These are phyloP conservation scores for Schrankia costaestrigalis DNA, from an alignment of 2,888 invertebrate genomes.

Conservation along the genomic window DNA sequence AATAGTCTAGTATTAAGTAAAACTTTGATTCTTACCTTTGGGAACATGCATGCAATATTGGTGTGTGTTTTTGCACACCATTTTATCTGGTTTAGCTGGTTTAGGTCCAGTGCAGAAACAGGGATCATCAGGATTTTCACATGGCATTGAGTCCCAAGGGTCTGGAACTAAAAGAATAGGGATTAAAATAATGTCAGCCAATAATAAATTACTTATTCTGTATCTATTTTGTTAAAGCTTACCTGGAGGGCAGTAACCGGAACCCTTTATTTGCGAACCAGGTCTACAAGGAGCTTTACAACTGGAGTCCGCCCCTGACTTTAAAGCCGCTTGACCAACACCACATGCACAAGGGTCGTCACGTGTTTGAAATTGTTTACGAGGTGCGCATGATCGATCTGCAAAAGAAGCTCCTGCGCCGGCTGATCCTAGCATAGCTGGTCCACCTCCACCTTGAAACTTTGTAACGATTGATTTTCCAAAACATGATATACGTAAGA, in stretches of 20 bases:
- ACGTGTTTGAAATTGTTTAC: constrained; percentile 48
- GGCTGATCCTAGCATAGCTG: constrained; percentile 45
- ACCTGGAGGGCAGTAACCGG: constrained; percentile 54
- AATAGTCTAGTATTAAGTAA: no score
- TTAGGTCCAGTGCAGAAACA: constrained; percentile 68
- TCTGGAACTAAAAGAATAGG: constrained; percentile 38
- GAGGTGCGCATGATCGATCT: constrained; percentile 63
- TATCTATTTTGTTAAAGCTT: constrained; percentile 4
- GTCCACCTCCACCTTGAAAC: constrained; percentile 76
- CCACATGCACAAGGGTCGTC: constrained; percentile 67
- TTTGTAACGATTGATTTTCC: constrained; percentile 84
- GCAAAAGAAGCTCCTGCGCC: constrained; percentile 40
- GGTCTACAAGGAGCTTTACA: constrained; percentile 27
- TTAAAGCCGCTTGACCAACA: constrained; percentile 34
- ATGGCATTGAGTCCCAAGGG: constrained; percentile 62
- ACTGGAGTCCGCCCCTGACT: constrained; percentile 19
- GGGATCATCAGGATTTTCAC: constrained; percentile 60
- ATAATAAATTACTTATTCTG: neutral
- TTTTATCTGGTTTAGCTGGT: constrained; percentile 39
- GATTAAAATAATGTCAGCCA: neutral
- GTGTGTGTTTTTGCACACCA: constrained; percentile 67
- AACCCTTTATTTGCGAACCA: constrained; percentile 22
- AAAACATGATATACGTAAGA: constrained; percentile 83
- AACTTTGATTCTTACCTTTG: constrained; percentile 60
- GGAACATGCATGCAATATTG: constrained; percentile 71